phyloP scores from a whole-genome alignment of 2,888 invertebrate species.

The Malthinus seriepunctatus region DNA sequence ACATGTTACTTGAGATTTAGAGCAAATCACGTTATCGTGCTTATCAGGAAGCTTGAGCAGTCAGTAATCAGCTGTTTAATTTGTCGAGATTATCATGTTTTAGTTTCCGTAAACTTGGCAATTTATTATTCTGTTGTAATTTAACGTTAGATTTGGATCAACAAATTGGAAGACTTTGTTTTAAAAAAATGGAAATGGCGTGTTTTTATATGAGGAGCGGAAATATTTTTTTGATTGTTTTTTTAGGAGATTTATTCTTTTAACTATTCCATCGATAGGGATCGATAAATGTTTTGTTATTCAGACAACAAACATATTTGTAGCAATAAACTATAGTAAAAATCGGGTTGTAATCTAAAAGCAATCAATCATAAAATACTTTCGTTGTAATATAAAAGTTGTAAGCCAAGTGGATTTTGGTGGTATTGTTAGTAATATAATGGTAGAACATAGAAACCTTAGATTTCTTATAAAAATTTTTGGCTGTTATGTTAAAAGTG shows the following conservation, averaged over 20 bases:
- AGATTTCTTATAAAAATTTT: background rate
- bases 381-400: constrained; percentile 7
- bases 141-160: too few relatives aligned
- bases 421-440: background rate
- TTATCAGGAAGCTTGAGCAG: too few relatives aligned
- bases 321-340: background rate
- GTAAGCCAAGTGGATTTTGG: background rate
- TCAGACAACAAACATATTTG: constrained; percentile 1
- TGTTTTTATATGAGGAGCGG: too few relatives aligned
- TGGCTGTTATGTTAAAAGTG: background rate
- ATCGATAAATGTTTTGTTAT: constrained; percentile 1
- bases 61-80: too few relatives aligned
- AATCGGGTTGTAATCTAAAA: constrained; percentile 10
- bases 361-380: constrained; percentile 11
- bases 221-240: too few relatives aligned
- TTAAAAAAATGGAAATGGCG: too few relatives aligned
- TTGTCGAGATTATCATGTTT: too few relatives aligned
- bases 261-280: background rate
- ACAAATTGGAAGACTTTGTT: too few relatives aligned
- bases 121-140: too few relatives aligned
- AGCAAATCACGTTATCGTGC: too few relatives aligned
- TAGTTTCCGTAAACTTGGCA: too few relatives aligned
- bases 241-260: background rate
- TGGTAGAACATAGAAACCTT: background rate
- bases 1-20: too few relatives aligned